Base-by-base conservation (phyloP, 2,113 vertebrate genomes). In the Thunnus thynnus region DNA sequence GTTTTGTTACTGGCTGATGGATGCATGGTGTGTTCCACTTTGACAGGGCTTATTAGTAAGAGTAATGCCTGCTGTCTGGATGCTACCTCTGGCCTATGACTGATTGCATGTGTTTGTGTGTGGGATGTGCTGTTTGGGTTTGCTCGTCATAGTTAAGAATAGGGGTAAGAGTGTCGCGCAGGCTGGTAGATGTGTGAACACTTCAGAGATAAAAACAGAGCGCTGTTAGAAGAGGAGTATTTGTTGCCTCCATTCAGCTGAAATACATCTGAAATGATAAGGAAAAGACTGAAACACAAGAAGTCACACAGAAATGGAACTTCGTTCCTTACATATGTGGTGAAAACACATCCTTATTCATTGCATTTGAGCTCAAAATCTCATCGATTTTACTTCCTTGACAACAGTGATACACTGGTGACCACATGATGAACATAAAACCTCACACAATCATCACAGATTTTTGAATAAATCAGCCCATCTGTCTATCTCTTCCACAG, bases 11-110 rank as follows among this genome's bases (percentile, higher is more conserved):
- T 14, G n/a, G 58, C 51, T 82, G 88, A 92, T 83, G 73, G 58
- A 91, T 90, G 78, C 0, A n/a, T 70, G 30, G 13, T 8, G 56
- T 51, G 72, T 48, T 76, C 54, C 17, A 3, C 76, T 58, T 67
- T 89, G 92, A 93, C 78, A 48, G 80, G 72, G 65, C 88, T 89
- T 83, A 89, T 94, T 92, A 93, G 76, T 64, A 69, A 90, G 91
- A 94, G 82, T 91, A 91, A 91, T 91, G 89, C 25, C 65, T 50
- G 30, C 81, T 74, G 78, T 85, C 90, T 50, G 1, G 16, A 69
- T 47, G 46, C 84, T 70, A 89, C 78, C 76, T 67, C 83, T 88
- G 76, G 76, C 76, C 85, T 63, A 47, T 13, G 1, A 41, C 62
- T 85, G 78, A 87, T 78, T 73, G 18, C 80, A 64, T 25, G 80